Conservation (phyloP, 2,113 vertebrate species). For the Sitta europaea region DNA sequence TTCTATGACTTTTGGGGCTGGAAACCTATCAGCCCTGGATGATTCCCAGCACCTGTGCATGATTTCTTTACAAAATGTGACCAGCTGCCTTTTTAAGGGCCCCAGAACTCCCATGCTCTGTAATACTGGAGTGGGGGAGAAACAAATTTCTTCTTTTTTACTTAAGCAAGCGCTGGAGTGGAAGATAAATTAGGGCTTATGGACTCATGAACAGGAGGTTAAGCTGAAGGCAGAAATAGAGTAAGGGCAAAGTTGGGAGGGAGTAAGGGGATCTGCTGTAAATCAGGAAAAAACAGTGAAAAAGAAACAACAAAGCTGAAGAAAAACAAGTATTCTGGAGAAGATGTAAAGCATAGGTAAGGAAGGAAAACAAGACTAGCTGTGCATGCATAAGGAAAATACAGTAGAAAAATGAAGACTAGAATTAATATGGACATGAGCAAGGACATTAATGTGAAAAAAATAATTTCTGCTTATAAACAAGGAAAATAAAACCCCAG, state of each 20-base stretch:
- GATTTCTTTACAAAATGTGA: slow-evolving; percentile 1
- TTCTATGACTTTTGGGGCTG: neutral
- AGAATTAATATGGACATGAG: neutral
- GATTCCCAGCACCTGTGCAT: neutral
- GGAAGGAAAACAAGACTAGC: neutral
- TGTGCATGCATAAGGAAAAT: neutral
- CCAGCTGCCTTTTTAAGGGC: slow-evolving; percentile 25
- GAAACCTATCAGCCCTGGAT: neutral
- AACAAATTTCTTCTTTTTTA: neutral
- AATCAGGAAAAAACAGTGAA: neutral
- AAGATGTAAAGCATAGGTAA: neutral
- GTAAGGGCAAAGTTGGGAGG: neutral
- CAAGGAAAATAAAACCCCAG: neutral
- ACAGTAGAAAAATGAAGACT: neutral
- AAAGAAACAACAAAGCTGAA: neutral
- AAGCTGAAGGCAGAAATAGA: neutral
- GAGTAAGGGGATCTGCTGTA: neutral
- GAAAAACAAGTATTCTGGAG: neutral
- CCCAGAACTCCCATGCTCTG: neutral
- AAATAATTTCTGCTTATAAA: neutral
- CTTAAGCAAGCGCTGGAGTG: neutral
- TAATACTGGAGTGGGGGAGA: neutral
- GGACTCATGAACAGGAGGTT: neutral
- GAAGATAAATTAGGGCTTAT: slow-evolving; percentile 8
- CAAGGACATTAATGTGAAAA: neutral